phyloP scores from a whole-genome alignment of 2,797 vertebrate species.

The Neopelma chrysocephalum region DNA sequence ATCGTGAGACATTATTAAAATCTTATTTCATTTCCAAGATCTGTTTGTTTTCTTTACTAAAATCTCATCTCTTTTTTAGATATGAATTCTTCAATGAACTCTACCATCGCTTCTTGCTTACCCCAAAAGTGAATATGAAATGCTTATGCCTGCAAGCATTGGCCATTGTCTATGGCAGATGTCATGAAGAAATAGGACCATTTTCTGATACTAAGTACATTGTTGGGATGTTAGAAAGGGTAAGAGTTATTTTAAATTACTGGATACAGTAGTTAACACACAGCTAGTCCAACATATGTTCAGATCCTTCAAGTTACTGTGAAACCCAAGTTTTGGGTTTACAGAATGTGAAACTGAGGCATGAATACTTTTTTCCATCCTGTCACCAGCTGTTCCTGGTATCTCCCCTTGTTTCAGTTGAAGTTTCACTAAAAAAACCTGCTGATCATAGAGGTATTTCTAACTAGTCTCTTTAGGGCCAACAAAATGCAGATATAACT shows the following conservation, averaged over 20 bases:
- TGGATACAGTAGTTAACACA: neutral
- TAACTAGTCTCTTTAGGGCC: neutral
- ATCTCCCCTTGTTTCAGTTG: neutral
- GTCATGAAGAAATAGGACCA: conserved; percentile 94
- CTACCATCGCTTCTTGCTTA: conserved; percentile 97
- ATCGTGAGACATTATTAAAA: conserved; percentile 85
- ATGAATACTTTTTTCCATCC: neutral
- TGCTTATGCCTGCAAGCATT: conserved; percentile 97
- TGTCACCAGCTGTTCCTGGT: neutral
- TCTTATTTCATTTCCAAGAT: neutral
- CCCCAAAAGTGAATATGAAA: conserved; percentile 98
- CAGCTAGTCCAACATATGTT: neutral
- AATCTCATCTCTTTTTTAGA: conserved; percentile 69
- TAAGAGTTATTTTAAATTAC: conserved; percentile 69
- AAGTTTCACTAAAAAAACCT: neutral
- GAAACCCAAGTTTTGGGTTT: neutral
- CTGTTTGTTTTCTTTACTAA: neutral
- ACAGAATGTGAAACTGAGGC: neutral
- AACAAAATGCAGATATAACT: neutral
- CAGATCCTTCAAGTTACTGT: neutral
- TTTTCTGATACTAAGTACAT: conserved; percentile 97
- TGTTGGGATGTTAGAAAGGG: conserved; percentile 96
- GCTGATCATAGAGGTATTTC: neutral
- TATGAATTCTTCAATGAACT: conserved; percentile 99
- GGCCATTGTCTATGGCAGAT: conserved; percentile 96